Base-by-base conservation (phyloP, 2,113 vertebrate genomes). In the Sprattus sprattus region DNA sequence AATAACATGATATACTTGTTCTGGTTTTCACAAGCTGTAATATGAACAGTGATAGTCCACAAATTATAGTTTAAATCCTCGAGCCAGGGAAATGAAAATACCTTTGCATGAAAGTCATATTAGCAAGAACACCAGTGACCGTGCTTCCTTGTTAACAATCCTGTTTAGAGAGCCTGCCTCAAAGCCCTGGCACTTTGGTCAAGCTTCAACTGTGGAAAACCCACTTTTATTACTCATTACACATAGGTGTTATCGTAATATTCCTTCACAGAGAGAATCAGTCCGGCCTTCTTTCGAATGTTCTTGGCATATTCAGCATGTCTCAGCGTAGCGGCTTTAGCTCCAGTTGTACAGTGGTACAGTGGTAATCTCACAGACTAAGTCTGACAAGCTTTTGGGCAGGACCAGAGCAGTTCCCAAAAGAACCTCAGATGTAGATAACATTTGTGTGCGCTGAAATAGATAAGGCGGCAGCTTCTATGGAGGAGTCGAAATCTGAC, bases 81-180 rank as follows among this genome's bases (percentile, higher is more conserved):
- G 11, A 78, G 71, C 71, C 28, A 39, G 71, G 71, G 71, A 78
- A 28, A 78, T 78, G 44, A 78, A 78, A 78, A 78, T 78, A 28
- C 10, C 25, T 32, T 78, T 39, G 28, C 71, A 28, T 16, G 9
- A 78, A 16, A 78, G 71, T 78, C 28, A 39, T 78, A 78, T 78
- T 78, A 78, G 71, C 71, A 78, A 78, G 11, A 28, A 78, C 39
- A 78, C 71, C 39, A 28, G 71, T 78, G 71, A 78, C 71, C 28
- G 44, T 32, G 32, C 71, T 39, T 39, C 39, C 39, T 78, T 39
- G 71, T 78, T 32, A 78, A 78, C 15, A 78, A 78, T 78, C 71
- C 71, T 39, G 71, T 78, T 78, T 32, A 32, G 10, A 78, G 71
- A 2, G 71, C 71, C 28, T 78, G 32, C 71, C 11, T 78, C 44